A percentile compares a stretch with the other conserved stretches of the same genome.
Conservation (phyloP, 2,888 invertebrate species). For the Alsophila aescularia region DNA sequence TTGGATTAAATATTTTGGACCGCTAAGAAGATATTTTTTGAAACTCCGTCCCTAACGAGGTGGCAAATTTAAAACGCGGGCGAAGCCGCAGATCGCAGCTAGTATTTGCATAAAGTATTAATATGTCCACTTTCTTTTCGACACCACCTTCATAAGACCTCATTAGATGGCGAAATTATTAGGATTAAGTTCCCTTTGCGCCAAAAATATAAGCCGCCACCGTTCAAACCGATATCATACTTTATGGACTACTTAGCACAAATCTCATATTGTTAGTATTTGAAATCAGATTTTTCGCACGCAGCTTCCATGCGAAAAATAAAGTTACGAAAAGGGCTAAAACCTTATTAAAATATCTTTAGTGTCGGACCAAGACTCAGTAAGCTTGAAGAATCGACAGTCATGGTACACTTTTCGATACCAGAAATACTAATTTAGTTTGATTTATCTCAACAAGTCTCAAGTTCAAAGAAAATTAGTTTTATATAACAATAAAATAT, state of each 20-base stretch:
- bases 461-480: conserved; percentile 40
- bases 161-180: conserved; percentile 50
- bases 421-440: conserved; percentile 36
- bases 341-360: conserved; percentile 62
- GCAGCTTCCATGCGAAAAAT: conserved; percentile 37
- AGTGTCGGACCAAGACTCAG: conserved; percentile 57
- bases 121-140: conserved; percentile 5
- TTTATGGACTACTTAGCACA: conserved; percentile 73
- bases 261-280: conserved; percentile 63
- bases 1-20: too few relatives aligned
- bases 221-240: conserved; percentile 48
- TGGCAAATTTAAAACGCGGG: too few relatives aligned
- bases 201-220: conserved; percentile 21
- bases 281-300: conserved; percentile 50
- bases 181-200: conserved; percentile 11
- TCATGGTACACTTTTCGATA: conserved; percentile 39
- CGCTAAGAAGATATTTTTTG: too few relatives aligned
- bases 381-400: conserved; percentile 65
- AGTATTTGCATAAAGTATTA: neutral
- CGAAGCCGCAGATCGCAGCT: too few relatives aligned
- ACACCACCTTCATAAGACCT: conserved; percentile 3
- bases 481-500: conserved; percentile 73
- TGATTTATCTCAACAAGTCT: conserved; percentile 33
- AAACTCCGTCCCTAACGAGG: too few relatives aligned
- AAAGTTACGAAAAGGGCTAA: conserved; percentile 44